phyloP scores from a whole-genome alignment of 2,113 vertebrate species.

The Colaptes auratus region DNA sequence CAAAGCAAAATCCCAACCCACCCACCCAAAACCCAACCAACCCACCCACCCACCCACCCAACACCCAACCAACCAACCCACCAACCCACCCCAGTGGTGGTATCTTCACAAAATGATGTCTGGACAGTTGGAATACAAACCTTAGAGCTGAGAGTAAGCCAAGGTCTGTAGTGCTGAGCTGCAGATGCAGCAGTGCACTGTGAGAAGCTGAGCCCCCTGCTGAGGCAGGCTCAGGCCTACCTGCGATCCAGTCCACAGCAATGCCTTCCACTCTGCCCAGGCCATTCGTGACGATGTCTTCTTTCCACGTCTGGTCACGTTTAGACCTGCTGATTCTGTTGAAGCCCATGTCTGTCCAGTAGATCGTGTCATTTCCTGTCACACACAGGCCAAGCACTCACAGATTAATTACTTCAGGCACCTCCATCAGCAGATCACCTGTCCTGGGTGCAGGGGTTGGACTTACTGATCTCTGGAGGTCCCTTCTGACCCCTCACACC shows the following conservation, averaged over 20 bases:
- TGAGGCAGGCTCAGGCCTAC: constrained; percentile 59
- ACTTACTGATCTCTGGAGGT: too few species aligned
- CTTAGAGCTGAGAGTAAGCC: background rate
- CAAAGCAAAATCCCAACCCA: too few species aligned
- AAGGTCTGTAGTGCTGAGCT: background rate
- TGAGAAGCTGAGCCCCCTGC: background rate
- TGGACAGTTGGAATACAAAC: background rate
- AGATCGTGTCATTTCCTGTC: constrained; percentile 95
- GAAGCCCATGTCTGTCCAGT: constrained; percentile 99
- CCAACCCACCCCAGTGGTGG: too few species aligned
- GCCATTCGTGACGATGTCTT: constrained; percentile 93
- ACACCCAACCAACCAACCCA: too few species aligned
- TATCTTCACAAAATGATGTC: background rate
- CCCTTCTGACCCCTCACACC: too few species aligned
- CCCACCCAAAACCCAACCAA: too few species aligned
- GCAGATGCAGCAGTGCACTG: background rate
- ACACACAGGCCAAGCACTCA: background rate
- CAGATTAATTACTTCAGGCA: background rate
- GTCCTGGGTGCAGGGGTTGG: too few species aligned
- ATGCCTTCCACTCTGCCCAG: constrained; percentile 96
- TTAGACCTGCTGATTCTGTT: constrained; percentile 95
- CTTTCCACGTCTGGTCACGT: constrained; percentile 97
- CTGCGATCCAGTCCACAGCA: constrained; percentile 97
- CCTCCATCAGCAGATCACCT: too few species aligned
- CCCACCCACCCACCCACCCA: too few species aligned